phyloP scores from a whole-genome alignment of 2,113 vertebrate species.

The Holacanthus passer region DNA sequence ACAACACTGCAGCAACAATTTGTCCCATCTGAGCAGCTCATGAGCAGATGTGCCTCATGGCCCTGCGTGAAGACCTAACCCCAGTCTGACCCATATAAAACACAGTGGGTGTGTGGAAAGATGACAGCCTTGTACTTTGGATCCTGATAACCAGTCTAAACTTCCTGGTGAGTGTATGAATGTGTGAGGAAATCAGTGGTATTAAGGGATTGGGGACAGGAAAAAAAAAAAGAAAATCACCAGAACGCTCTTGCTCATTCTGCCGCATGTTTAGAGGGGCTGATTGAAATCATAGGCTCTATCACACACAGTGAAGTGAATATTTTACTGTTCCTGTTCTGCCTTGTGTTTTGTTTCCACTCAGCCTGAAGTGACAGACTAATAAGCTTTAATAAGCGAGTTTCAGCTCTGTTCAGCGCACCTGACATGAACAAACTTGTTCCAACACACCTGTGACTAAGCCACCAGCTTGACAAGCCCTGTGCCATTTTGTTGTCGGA shows the following conservation, averaged over 20 bases:
- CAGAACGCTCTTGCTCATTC: constrained; percentile 37
- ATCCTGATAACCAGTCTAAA: constrained; percentile 71
- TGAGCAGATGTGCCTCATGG: constrained; percentile 4
- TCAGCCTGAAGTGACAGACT: constrained; percentile 46
- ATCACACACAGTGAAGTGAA: constrained; percentile 17
- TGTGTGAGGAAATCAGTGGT: constrained; percentile 66
- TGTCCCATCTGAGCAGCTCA: constrained; percentile 10
- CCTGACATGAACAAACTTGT: constrained; percentile 74
- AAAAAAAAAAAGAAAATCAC: constrained; percentile 25
- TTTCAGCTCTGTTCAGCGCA: constrained; percentile 39
- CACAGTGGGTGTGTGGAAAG: constrained; percentile 43
- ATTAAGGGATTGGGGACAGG: constrained; percentile 60
- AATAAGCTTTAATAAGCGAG: constrained; percentile 47
- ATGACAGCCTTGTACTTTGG: constrained; percentile 76
- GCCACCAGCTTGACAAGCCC: constrained; percentile 55
- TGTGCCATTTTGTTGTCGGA: constrained; percentile 51
- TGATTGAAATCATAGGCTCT: constrained; percentile 40
- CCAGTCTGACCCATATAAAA: constrained; percentile 46
- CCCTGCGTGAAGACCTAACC: constrained; percentile 15
- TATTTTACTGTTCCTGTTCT: constrained; percentile 10
- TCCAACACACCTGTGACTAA: constrained; percentile 73
- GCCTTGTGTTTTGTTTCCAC: constrained; percentile 12
- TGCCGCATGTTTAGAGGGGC: constrained; percentile 17
- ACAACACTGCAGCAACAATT: constrained; percentile 1
- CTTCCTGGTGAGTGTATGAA: constrained; percentile 60